Evolutionary conservation across 1,140 invertebrate species (phyloP), one percentile per base, ranked within the genome.

Genomic region (Vollenhovia emeryi): DNA sequence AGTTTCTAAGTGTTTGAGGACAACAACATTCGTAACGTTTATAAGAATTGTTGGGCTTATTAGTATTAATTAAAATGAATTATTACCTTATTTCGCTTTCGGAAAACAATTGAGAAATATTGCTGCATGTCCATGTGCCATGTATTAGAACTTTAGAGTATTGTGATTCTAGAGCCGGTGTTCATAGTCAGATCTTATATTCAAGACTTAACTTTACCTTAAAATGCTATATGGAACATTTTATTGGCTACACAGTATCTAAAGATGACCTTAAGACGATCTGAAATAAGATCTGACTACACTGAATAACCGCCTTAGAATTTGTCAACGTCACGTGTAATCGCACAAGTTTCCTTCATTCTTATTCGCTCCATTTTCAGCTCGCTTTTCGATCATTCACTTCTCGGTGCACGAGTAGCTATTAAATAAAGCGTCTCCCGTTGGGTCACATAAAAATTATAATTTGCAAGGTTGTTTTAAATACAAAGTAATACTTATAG

Each of bases 381-480:
- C 3, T 40, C 11, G 4, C 36, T 30, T 1, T 21, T 24, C n/a
- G 6, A 36, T 64, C n/a, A 33, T 36, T 50, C 13, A 27, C 3
- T 45, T 62, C 40, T 76, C 40, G 15, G 13, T 59, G 0, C 1
- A 45, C 15, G 21, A 57, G 40, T 57, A 73, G 6, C 7, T 2
- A 13, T 13, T 59, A 40, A n/a, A 55, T 21, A 27, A 75, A 3
- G 1, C 2, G 24, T 55, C 36, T 11, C 9, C 9, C 3, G 9
- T 1, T 62, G 24, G 18, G 48, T n/a, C 2, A 27, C 4, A 60
- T 45, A 6, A 43, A 59, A 60, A 55, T 15, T 43, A 78, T 78
- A 78, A 78, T 78, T 64, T n/a, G 18, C 55, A 48, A 78, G 27
- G 8, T 24, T 48, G 2, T 27, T 74, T 74, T 57, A 57, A 57